Evolutionary conservation across 2,888 invertebrate species (phyloP).

Genomic region (Caenorhabditis sp.): DNA sequence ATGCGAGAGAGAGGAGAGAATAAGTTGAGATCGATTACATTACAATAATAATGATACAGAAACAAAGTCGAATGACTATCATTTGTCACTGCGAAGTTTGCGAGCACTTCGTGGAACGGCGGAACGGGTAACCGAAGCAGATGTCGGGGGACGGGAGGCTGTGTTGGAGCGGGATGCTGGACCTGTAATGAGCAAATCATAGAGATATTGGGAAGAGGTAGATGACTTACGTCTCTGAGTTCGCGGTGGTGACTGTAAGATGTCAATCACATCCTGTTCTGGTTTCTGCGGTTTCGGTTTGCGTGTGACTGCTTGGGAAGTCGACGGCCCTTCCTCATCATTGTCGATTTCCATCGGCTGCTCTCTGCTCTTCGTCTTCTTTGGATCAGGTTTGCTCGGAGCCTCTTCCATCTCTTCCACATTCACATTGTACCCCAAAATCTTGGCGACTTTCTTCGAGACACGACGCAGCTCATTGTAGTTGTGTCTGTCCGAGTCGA

Average conservation of each 20-base stretch:
- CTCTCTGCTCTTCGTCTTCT: background rate
- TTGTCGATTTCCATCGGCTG: background rate
- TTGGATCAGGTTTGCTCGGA: background rate
- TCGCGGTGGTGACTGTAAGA: conserved; percentile 9
- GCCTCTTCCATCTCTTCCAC: background rate
- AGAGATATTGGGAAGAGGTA: no score
- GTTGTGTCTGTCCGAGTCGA: conserved; percentile 1
- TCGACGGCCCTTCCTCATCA: background rate
- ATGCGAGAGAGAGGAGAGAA: background rate
- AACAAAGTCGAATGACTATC: no score
- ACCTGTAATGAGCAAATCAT: no score
- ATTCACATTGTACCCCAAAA: conserved; percentile 10
- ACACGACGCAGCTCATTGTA: conserved; percentile 25
- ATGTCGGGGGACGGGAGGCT: conserved; percentile 23
- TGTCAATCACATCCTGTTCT: background rate
- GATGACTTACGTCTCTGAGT: conserved; percentile 17
- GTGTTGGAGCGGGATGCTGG: no score
- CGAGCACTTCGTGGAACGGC: conserved; percentile 23
- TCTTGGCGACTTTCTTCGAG: conserved; percentile 5
- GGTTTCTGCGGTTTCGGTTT: background rate
- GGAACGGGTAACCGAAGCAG: background rate
- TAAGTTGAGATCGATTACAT: no score
- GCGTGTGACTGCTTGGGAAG: no score
- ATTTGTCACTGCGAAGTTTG: conserved; percentile 13
- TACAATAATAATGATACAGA: no score